Evolutionary conservation across 2,797 vertebrate genomes (phyloP).

Genomic region (Brachyrhaphis roseni): DNA sequence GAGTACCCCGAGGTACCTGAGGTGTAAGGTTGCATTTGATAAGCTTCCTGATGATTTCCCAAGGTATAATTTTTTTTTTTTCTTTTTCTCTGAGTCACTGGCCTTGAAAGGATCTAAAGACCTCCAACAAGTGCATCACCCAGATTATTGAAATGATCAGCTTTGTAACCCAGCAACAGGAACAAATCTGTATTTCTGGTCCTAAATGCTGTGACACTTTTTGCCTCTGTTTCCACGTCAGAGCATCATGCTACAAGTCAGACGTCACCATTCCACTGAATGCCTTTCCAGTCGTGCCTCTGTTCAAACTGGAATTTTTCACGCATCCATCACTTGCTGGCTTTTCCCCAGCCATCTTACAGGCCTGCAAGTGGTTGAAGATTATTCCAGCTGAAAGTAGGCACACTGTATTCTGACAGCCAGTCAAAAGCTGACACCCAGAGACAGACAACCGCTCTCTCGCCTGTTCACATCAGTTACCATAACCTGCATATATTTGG

Average conservation of each 20-base stretch:
- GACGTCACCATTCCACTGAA: neutral
- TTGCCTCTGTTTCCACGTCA: neutral
- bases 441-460: conserved; percentile 12
- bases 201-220: neutral
- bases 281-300: neutral
- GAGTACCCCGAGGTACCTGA: neutral
- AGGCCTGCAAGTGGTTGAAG: conserved; percentile 6
- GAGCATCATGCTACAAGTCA: neutral
- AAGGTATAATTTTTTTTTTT: neutral
- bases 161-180: conserved; percentile 1
- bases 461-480: conserved; percentile 18
- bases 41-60: neutral
- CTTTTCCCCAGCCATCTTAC: neutral
- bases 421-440: conserved; percentile 16
- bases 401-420: conserved; percentile 9
- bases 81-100: neutral
- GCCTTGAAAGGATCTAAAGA: neutral
- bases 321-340: neutral
- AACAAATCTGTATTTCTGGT: neutral
- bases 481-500: conserved; percentile 8
- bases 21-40: neutral
- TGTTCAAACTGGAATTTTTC: neutral
- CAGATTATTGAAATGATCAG: neutral
- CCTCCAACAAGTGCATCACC: neutral
- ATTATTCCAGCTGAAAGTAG: conserved; percentile 7